Percentiles rank a stretch among this genome's conserved stretches.
Conservation (phyloP, 2,888 invertebrate genomes). For the Vanessa cardui region DNA sequence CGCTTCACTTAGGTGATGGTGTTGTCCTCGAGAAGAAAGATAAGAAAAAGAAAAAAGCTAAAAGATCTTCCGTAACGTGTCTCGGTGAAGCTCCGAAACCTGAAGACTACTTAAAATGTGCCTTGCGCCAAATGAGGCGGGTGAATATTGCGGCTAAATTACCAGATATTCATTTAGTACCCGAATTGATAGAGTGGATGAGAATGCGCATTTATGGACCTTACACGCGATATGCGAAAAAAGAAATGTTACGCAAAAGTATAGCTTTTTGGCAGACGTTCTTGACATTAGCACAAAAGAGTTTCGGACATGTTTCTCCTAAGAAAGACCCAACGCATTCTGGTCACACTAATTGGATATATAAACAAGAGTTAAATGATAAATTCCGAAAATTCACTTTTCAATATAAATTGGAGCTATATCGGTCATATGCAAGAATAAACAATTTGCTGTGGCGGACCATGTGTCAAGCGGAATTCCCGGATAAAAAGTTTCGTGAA, state of each 20-base stretch:
- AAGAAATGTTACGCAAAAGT: slow-evolving; percentile 53
- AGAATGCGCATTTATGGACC: slow-evolving; percentile 65
- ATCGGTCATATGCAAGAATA: slow-evolving; percentile 56
- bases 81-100: slow-evolving; percentile 59
- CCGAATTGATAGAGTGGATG: slow-evolving; percentile 75
- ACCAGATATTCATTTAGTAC: slow-evolving; percentile 66
- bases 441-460: slow-evolving; percentile 69
- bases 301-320: slow-evolving; percentile 57
- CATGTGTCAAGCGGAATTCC: slow-evolving; percentile 68
- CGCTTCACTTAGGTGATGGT: slow-evolving; percentile 53
- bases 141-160: slow-evolving; percentile 66
- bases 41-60: slow-evolving; percentile 49
- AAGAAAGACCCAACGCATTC: slow-evolving; percentile 51
- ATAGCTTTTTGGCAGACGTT: slow-evolving; percentile 58
- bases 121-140: slow-evolving; percentile 57
- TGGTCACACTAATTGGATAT: slow-evolving; percentile 58
- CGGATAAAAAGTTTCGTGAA: slow-evolving; percentile 72
- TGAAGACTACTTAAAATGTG: slow-evolving; percentile 67
- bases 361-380: slow-evolving; percentile 59
- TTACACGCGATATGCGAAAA: slow-evolving; percentile 47
- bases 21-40: slow-evolving; percentile 46
- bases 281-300: slow-evolving; percentile 48
- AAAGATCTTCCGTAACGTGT: slow-evolving; percentile 54
- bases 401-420: slow-evolving; percentile 57
- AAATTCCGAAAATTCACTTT: slow-evolving; percentile 55